Evolutionary conservation across 2,888 invertebrate species (phyloP).

Genomic region (Andrena bucephala): DNA sequence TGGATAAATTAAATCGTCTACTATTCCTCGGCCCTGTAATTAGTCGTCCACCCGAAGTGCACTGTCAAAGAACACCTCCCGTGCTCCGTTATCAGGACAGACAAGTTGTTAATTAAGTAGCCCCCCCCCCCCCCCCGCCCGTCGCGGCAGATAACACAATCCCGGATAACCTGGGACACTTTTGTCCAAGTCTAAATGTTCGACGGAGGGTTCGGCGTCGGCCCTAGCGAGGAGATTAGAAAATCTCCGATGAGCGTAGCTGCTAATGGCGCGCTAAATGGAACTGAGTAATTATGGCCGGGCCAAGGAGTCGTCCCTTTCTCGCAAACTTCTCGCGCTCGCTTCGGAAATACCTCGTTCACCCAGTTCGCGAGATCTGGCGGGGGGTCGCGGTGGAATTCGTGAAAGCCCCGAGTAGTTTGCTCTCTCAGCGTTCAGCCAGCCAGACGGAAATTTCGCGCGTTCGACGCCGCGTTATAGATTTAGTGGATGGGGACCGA

Average conservation of each 20-base stretch:
- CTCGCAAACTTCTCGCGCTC: neutral
- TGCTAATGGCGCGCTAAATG: conserved; percentile 44
- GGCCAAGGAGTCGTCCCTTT: neutral
- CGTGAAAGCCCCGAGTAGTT: neutral
- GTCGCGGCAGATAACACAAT: conserved; percentile 54
- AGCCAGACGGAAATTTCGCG: neutral
- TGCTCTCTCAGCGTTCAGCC: neutral
- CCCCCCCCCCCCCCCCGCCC: conserved; percentile 28
- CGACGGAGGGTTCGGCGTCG: conserved; percentile 24
- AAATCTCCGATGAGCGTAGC: conserved; percentile 44
- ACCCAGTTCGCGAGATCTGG: neutral
- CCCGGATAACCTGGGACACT: conserved; percentile 44
- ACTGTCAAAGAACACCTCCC: conserved; percentile 60
- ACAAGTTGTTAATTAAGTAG: conserved; percentile 64
- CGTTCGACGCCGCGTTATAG: conserved; percentile 20
- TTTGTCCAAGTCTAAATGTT: conserved; percentile 50
- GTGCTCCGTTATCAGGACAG: conserved; percentile 56
- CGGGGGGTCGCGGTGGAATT: neutral
- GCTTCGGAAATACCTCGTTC: neutral
- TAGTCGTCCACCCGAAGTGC: conserved; percentile 57
- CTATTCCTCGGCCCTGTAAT: conserved; percentile 61
- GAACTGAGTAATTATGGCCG: conserved; percentile 30
- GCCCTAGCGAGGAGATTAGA: conserved; percentile 49
- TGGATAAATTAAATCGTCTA: conserved; percentile 64
- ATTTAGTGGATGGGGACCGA: conserved; percentile 17